Percentiles rank a stretch among this genome's conserved stretches.
Evolutionary conservation across 2,888 invertebrate genomes (phyloP).

Genomic region (Coenonympha arcania): DNA sequence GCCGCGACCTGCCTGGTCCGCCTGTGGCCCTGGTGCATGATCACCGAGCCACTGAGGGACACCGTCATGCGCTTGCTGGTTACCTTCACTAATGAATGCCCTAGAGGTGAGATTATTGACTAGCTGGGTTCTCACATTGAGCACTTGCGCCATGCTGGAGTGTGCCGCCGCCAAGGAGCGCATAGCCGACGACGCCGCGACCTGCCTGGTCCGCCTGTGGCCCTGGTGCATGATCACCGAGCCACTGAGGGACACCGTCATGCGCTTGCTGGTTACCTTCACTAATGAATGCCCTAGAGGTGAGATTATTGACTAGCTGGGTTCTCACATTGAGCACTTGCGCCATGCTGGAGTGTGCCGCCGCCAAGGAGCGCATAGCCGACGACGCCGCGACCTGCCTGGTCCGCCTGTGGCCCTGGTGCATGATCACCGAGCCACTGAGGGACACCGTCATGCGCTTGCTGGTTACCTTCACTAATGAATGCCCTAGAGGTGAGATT

Average conservation of each 20-base stretch:
- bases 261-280: conserved; percentile 76
- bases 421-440: conserved; percentile 72
- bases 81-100: conserved; percentile 77
- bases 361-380: conserved; percentile 73
- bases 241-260: conserved; percentile 63
- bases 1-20: conserved; percentile 76
- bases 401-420: conserved; percentile 80
- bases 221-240: conserved; percentile 77
- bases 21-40: conserved; percentile 79
- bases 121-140: conserved; percentile 70
- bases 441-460: conserved; percentile 72
- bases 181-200: conserved; percentile 71
- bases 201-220: conserved; percentile 78
- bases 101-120: conserved; percentile 70
- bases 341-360: conserved; percentile 69
- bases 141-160: conserved; percentile 75
- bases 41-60: conserved; percentile 69
- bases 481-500: conserved; percentile 73
- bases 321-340: conserved; percentile 74
- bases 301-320: conserved; percentile 55
- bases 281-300: conserved; percentile 77
- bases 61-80: conserved; percentile 74
- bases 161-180: conserved; percentile 70
- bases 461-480: conserved; percentile 76
- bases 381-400: conserved; percentile 73